These are phyloP conservation scores for Pampusana beccarii DNA, from an alignment of 2,113 vertebrate genomes.

Conservation along the genomic window DNA sequence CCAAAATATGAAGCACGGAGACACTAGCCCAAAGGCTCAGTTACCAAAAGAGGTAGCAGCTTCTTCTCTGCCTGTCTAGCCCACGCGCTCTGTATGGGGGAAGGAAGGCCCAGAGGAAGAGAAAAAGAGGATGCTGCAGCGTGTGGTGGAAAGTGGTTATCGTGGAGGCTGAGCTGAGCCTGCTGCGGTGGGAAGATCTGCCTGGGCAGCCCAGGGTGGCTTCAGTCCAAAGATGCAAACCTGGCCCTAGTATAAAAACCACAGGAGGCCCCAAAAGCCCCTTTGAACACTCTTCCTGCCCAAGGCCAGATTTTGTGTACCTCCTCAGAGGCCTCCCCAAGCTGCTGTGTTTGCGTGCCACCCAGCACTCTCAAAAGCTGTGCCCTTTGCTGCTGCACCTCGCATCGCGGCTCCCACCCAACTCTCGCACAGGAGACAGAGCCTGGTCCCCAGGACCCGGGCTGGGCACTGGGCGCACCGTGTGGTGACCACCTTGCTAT, in stretches of 20 bases:
- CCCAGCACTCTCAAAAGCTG: background rate
- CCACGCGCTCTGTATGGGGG: no score
- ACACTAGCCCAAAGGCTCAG: background rate
- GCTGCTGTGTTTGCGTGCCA: rapidly evolving
- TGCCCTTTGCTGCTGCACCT: background rate
- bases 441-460: background rate
- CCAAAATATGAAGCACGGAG: background rate
- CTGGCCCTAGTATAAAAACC: background rate
- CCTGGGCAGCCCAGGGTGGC: background rate
- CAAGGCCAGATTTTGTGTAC: background rate
- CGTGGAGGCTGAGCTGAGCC: background rate
- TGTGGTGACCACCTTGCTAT: background rate
- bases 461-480: rapidly evolving
- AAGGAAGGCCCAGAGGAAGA: background rate
- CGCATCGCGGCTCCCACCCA: rapidly evolving
- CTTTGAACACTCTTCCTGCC: background rate
- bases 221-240: background rate
- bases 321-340: background rate
- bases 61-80: background rate
- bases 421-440: background rate
- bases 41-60: background rate
- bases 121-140: background rate
- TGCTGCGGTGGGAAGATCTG: background rate
- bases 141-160: background rate
- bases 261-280: background rate